A percentile compares a stretch with the other conserved stretches of the same genome.
phyloP scores from a whole-genome alignment of 2,888 invertebrate genomes.

The Polymixis lichenea region DNA sequence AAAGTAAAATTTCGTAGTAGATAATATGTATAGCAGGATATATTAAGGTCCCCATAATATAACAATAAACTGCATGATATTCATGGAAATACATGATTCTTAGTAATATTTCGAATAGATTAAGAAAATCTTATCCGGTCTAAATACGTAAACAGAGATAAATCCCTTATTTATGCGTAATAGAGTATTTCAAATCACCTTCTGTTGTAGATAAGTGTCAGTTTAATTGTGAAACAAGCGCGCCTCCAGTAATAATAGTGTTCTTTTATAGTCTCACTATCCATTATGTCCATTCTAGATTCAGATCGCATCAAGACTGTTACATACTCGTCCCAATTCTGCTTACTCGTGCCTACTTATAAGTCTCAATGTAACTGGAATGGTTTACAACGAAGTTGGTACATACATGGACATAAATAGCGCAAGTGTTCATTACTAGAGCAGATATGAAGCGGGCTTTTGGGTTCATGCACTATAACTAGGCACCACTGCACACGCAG shows the following conservation, averaged over 20 bases:
- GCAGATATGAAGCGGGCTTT: constrained; percentile 71
- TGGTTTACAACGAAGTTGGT: constrained; percentile 36
- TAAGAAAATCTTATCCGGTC: constrained; percentile 33
- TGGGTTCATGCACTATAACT: constrained; percentile 74
- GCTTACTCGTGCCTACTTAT: constrained; percentile 34
- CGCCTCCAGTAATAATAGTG: constrained; percentile 8
- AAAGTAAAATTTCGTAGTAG: not conserved
- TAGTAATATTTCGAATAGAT: constrained; percentile 32
- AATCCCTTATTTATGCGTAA: constrained; percentile 40
- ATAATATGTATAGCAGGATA: not conserved
- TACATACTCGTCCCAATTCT: constrained; percentile 46
- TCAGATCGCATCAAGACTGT: constrained; percentile 38
- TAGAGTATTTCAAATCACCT: constrained; percentile 46
- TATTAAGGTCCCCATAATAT: constrained; percentile 8
- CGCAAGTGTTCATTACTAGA: constrained; percentile 47
- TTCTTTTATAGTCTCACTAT: constrained; percentile 19
- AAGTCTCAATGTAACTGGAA: constrained; percentile 42
- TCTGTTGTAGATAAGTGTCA: constrained; percentile 44
- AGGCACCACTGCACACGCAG: constrained; percentile 69
- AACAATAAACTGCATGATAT: constrained; percentile 13
- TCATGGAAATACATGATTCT: constrained; percentile 8
- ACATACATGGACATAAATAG: constrained; percentile 57
- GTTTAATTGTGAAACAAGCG: constrained; percentile 39
- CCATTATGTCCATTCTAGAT: constrained; percentile 30
- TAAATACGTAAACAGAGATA: constrained; percentile 36